Percentiles rank a stretch among this genome's conserved stretches.
Evolutionary conservation across 2,888 invertebrate genomes (phyloP).

Genomic region (Dasysyrphus albostriatus): DNA sequence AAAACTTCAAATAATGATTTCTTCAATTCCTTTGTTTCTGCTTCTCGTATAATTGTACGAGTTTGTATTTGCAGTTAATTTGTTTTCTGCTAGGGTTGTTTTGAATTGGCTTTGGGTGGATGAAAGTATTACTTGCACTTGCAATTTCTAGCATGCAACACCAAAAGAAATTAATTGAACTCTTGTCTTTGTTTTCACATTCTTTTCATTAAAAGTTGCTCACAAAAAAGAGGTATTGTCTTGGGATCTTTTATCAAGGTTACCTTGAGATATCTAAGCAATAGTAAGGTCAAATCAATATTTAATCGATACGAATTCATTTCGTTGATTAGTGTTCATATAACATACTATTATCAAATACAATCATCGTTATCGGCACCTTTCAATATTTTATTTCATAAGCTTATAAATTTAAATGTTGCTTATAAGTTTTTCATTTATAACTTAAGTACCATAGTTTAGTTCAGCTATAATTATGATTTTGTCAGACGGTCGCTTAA

Average conservation of each 20-base stretch:
- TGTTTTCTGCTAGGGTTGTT: constrained; percentile 34
- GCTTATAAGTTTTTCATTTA: no score
- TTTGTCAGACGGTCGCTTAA: no score
- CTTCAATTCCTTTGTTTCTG: constrained; percentile 18
- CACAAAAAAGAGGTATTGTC: neutral
- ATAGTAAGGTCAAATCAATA: neutral
- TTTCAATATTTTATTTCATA: no score
- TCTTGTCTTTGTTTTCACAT: constrained; percentile 11
- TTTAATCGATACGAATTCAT: neutral
- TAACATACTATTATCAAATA: neutral
- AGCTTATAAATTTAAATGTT: no score
- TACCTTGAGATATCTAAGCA: neutral
- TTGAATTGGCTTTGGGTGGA: constrained; percentile 37
- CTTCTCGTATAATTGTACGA: constrained; percentile 16
- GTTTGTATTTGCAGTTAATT: constrained; percentile 41
- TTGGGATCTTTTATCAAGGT: constrained; percentile 8
- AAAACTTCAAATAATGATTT: constrained; percentile 48
- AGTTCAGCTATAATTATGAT: no score
- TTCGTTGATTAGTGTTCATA: neutral
- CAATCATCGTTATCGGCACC: no score
- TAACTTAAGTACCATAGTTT: no score
- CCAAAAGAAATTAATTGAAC: constrained; percentile 33
- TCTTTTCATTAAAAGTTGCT: constrained; percentile 22
- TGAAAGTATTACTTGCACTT: constrained; percentile 35
- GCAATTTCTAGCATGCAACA: constrained; percentile 38